Percentiles rank a stretch among this genome's conserved stretches.
phyloP scores from a whole-genome alignment of 2,888 invertebrate species.

The Allophyes oxyacanthae region DNA sequence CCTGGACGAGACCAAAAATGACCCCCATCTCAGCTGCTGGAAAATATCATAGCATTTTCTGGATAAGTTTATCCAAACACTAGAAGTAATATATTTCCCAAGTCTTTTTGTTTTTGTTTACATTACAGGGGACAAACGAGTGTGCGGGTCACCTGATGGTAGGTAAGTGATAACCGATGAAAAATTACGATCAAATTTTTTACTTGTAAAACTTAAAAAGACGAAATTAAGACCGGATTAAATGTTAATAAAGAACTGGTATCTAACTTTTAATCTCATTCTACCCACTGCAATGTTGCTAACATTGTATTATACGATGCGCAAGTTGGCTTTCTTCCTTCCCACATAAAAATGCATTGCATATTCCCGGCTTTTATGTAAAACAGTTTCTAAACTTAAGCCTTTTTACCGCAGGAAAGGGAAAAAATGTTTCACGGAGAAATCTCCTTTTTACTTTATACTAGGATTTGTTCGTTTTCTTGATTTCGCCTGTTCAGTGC shows the following conservation, averaged over 20 bases:
- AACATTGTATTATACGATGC: conserved; percentile 48
- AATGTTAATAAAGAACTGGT: conserved; percentile 41
- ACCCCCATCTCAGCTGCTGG: too few relatives aligned
- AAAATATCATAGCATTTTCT: too few relatives aligned
- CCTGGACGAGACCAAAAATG: too few relatives aligned
- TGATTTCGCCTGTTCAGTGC: conserved; percentile 49
- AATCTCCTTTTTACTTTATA: conserved; percentile 57
- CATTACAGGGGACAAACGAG: too few relatives aligned
- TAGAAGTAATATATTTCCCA: background rate
- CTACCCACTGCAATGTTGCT: conserved; percentile 31
- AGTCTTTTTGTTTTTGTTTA: too few relatives aligned
- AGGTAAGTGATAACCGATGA: too few relatives aligned
- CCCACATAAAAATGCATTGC: conserved; percentile 63
- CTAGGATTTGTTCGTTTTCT: conserved; percentile 57
- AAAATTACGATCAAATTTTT: too few relatives aligned
- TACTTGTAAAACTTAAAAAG: too few relatives aligned
- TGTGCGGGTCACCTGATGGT: too few relatives aligned
- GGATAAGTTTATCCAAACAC: background rate
- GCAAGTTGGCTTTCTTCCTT: conserved; percentile 38
- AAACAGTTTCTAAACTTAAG: conserved; percentile 66
- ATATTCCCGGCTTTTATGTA: conserved; percentile 62
- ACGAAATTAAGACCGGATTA: conserved; percentile 35
- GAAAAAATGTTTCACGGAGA: conserved; percentile 54
- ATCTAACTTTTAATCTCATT: conserved; percentile 54
- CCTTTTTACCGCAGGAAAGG: conserved; percentile 55